Evolutionary conservation across 2,888 invertebrate genomes (phyloP), one percentile per base, ranked within the genome.

Genomic region (Stenoptilia bipunctidactyla): DNA sequence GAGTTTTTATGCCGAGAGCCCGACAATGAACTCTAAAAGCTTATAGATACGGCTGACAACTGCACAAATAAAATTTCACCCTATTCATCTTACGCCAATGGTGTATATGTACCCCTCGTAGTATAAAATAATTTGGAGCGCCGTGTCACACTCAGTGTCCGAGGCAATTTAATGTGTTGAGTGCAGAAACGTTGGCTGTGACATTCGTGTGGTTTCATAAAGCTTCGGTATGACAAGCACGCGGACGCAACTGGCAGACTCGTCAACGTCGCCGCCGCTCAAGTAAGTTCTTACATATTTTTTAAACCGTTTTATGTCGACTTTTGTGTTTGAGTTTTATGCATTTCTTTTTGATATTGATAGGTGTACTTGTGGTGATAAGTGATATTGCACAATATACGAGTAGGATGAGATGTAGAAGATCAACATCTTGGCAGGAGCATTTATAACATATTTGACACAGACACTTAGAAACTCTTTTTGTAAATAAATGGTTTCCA

Each of bases 221-320:
- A 20, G 10, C 33, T 39, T 15, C 27, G 12, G 25, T 25, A 82
- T 83, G 82, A 72, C 82, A 6, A 66, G 66, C 15, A 53, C 86
- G 14, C 75, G 89, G 47, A 85, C 87, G 45, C 90, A 90, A 58
- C 64, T 90, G 37, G 90, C 90, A 0, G 90, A 90, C 60, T 90
- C 79, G 0, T 79, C 90, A 0, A 90, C 90, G 0, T 90, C 90
- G 2, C 90, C 90, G 2, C 88, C 90, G 13, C 74, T 89, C 41
- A 89, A 86, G 90, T 88, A 73, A 30, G 20, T n/a, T n/a, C n/a
- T n/a, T n/a, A n/a, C n/a, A n/a, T n/a, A n/a, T n/a, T n/a, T n/a
- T n/a, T n/a, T n/a, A n/a, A n/a, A n/a, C n/a, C n/a, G n/a, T n/a
- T n/a, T n/a, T n/a, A n/a, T n/a, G n/a, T n/a, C n/a, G n/a, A n/a